These are phyloP conservation scores for Antigone vipio DNA, from an alignment of 2,113 vertebrate genomes.

Conservation along the genomic window DNA sequence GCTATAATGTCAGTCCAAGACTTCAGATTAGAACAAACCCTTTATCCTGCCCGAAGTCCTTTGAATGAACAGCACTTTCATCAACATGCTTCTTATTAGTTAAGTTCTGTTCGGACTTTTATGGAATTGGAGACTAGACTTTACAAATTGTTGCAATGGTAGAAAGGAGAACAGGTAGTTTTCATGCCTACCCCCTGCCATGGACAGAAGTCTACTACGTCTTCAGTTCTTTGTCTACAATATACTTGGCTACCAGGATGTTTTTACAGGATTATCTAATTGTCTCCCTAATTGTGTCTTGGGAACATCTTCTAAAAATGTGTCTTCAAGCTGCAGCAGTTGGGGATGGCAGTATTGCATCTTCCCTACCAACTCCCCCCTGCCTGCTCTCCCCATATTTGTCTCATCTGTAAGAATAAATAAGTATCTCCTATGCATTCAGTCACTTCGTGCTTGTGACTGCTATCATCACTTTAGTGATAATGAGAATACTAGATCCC, in stretches of 20 bases:
- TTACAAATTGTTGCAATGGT: neutral
- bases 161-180: neutral
- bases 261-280: neutral
- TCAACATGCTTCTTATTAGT: neutral
- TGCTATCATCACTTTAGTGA: neutral
- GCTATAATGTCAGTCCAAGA: neutral
- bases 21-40: neutral
- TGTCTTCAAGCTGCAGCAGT: neutral
- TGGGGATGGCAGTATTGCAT: neutral
- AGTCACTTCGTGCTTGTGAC: neutral
- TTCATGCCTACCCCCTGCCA: neutral
- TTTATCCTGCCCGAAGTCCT: neutral
- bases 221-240: neutral
- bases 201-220: neutral
- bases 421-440: neutral
- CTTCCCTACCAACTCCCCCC: constrained; percentile 2
- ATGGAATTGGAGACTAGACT: neutral
- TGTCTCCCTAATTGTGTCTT: neutral
- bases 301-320: neutral
- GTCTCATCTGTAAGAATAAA: neutral
- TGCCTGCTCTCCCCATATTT: neutral
- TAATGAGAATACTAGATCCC: neutral
- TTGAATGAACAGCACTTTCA: neutral
- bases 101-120: neutral
- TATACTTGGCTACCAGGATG: neutral